These are phyloP conservation scores for Meganola albula DNA, from an alignment of 2,888 invertebrate genomes.

Conservation along the genomic window DNA sequence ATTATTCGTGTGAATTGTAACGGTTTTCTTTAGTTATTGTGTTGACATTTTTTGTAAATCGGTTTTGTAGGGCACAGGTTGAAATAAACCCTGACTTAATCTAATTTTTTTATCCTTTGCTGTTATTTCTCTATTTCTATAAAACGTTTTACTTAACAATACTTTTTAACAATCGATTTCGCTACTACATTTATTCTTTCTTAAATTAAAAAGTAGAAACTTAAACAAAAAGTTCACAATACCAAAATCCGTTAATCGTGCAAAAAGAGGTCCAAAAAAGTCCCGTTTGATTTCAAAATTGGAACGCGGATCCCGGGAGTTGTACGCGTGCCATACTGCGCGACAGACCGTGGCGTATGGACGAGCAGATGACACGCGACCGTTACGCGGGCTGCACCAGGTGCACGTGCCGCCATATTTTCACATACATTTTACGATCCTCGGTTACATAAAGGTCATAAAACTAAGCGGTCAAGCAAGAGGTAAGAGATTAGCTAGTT, in stretches of 20 bases:
- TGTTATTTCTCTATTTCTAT: not conserved
- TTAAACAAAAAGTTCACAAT: not conserved
- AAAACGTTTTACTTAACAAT: not conserved
- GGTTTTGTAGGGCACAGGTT: too few species aligned
- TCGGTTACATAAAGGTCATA: too few species aligned
- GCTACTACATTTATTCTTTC: not conserved
- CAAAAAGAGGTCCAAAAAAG: conserved; percentile 28
- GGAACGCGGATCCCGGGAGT: conserved; percentile 20
- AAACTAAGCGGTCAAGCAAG: conserved; percentile 19
- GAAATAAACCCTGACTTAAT: too few species aligned
- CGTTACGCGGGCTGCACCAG: conserved; percentile 76
- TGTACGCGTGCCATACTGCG: conserved; percentile 59
- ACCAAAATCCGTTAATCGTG: conserved; percentile 26
- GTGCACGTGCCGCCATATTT: conserved; percentile 45
- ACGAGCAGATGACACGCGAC: conserved; percentile 73
- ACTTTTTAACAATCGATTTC: not conserved
- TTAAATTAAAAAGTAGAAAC: not conserved
- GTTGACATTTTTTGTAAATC: too few species aligned
- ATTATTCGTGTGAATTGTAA: conserved; percentile 50
- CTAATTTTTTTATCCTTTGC: conserved; percentile 9
- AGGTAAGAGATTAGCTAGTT: conserved; percentile 16
- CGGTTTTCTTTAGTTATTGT: conserved; percentile 48
- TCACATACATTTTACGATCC: too few species aligned
- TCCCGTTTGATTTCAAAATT: conserved; percentile 33
- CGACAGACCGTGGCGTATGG: conserved; percentile 64